Conservation (phyloP, 2,797 vertebrate species). For the Mastacembelus armatus region DNA sequence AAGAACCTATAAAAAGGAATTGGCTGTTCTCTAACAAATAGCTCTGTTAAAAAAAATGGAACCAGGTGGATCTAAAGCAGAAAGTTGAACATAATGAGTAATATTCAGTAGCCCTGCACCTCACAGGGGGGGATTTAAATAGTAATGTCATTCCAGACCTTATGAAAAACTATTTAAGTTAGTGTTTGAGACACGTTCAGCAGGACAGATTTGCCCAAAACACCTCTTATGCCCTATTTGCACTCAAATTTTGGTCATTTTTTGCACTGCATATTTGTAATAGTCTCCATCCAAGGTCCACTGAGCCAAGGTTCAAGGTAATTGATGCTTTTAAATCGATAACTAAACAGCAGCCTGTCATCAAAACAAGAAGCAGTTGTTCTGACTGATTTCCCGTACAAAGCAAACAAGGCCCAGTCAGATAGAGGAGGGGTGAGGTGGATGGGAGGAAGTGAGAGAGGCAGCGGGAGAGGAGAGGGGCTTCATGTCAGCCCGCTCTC, state of each 20-base stretch:
- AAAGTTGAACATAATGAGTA: background rate
- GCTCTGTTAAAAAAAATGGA: slow-evolving; percentile 4
- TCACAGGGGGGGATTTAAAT: background rate
- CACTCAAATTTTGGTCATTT: background rate
- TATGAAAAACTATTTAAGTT: background rate
- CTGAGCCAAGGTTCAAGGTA: slow-evolving; percentile 5
- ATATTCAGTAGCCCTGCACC: no score
- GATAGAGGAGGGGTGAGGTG: slow-evolving; percentile 32
- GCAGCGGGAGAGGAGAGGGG: slow-evolving; percentile 36
- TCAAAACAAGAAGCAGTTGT: slow-evolving; percentile 34
- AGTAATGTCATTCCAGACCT: background rate
- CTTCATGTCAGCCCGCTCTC: slow-evolving; percentile 76
- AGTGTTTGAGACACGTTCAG: slow-evolving; percentile 13
- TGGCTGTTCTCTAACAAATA: background rate
- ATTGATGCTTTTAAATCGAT: slow-evolving; percentile 42
- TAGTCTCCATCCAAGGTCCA: background rate
- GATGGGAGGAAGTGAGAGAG: slow-evolving; percentile 19
- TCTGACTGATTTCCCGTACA: slow-evolving; percentile 23
- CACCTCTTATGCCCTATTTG: background rate
- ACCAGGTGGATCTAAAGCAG: slow-evolving; percentile 2
- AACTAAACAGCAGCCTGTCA: slow-evolving; percentile 18
- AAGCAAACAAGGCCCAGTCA: slow-evolving; percentile 30
- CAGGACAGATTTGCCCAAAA: background rate
- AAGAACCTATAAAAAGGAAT: no score
- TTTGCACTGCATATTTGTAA: slow-evolving; percentile 2